Base-by-base conservation (phyloP, 53 echinoderm and acorn worm genomes). In the Hippasteria phrygiana region DNA sequence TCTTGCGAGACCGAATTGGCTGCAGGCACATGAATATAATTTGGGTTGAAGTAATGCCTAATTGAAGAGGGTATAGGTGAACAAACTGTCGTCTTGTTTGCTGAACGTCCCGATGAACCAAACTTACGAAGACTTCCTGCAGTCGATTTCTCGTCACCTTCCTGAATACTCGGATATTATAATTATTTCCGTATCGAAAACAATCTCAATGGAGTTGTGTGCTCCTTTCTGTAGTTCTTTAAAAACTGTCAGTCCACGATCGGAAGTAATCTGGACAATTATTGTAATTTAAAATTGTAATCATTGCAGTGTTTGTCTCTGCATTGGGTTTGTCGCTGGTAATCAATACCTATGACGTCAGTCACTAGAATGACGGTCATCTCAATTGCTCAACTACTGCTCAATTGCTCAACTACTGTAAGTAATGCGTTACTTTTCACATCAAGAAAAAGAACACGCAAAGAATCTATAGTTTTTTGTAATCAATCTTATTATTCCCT, bases 331-430 rank as follows among this genome's bases (percentile, higher is more conserved):
- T 31, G 54, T 33, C 28, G 9, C 31, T 9, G 34, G 34, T 5
- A 14, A 33, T 65, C 65, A 33, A 65, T 65, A 65, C 5, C 34
- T 65, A 7, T 65, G 65, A 65, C 65, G 65, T 65, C 65, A 65
- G 65, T 65, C 9, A 33, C 65, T 17, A 11, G 4, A 9, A 28
- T 65, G 65, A 65, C n/a, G n/a, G 65, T 65, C 31, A 65, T 27
- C 14, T 65, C n/a, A 31, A 54, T 16, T 20, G 65, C 65, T 65
- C 14, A 14, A 48, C 14, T 48, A 48, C 48, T 48, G 8, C 48
- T 48, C 14, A 48, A 48, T 48, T 48, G 14, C 48, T 48, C 14
- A 48, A 48, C 8, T 48, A n/a, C n/a, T n/a, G n/a, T n/a, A n/a
- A n/a, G n/a, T n/a, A n/a, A n/a, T n/a, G n/a, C n/a, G n/a, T n/a